Evolutionary conservation across 2,888 invertebrate species (phyloP).

Genomic region (Nycteola revayana): DNA sequence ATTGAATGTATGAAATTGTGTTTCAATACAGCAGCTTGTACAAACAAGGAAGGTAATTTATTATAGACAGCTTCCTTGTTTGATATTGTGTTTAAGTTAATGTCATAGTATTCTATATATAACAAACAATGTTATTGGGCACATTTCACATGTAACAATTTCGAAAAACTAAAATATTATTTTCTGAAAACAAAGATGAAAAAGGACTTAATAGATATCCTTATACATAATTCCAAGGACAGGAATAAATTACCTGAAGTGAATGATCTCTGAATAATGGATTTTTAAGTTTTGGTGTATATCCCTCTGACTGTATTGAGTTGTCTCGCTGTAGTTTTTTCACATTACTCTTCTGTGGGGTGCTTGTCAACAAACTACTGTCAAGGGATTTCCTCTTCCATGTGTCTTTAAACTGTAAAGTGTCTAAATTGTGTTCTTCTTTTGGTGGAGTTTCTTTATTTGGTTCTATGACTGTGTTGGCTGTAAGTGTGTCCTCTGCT

Average conservation of each 20-base stretch:
- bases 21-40: too few species aligned
- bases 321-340: constrained; percentile 69
- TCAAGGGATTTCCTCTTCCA: constrained; percentile 69
- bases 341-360: constrained; percentile 45
- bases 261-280: constrained; percentile 75
- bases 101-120: too few species aligned
- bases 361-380: constrained; percentile 54
- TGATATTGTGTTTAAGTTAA: too few species aligned
- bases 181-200: too few species aligned
- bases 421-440: constrained; percentile 58
- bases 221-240: too few species aligned
- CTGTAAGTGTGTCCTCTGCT: constrained; percentile 59
- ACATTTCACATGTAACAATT: too few species aligned
- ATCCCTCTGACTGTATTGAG: constrained; percentile 75
- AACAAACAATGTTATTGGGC: too few species aligned
- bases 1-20: too few species aligned
- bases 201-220: too few species aligned
- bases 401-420: constrained; percentile 52
- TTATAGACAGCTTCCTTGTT: too few species aligned
- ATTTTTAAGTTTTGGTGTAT: constrained; percentile 67
- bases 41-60: too few species aligned
- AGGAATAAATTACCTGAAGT: constrained; percentile 58
- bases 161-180: too few species aligned
- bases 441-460: constrained; percentile 32
- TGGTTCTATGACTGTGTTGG: constrained; percentile 60